Evolutionary conservation across 2,797 vertebrate species (phyloP).

Genomic region (Melanotaenia nigrans): DNA sequence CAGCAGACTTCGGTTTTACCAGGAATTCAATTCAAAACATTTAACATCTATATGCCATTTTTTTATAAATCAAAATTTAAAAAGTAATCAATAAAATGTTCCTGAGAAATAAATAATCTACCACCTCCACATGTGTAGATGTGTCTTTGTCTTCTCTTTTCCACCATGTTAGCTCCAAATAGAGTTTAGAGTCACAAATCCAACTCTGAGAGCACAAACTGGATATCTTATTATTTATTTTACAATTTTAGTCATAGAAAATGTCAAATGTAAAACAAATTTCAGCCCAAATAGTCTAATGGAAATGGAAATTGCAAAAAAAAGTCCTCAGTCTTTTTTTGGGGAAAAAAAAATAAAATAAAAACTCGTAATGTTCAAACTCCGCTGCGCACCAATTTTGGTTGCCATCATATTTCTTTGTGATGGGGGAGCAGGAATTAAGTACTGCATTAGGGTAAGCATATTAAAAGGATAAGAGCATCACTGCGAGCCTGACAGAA

Average conservation of each 20-base stretch:
- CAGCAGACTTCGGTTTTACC: no score
- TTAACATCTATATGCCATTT: neutral
- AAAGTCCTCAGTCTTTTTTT: constrained; percentile 48
- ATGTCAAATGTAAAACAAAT: constrained; percentile 63
- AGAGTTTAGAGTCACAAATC: constrained; percentile 44
- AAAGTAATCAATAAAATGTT: neutral
- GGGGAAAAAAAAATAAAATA: no score
- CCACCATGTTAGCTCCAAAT: constrained; percentile 13
- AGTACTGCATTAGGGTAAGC: constrained; percentile 70
- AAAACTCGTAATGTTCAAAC: constrained; percentile 56
- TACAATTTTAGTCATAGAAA: constrained; percentile 24
- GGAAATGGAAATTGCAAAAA: constrained; percentile 65
- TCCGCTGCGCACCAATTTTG: constrained; percentile 62
- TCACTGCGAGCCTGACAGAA: constrained; percentile 56
- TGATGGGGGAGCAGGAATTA: constrained; percentile 68
- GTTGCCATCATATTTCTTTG: constrained; percentile 71
- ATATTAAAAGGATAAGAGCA: constrained; percentile 77
- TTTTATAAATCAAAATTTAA: neutral
- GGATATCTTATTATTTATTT: constrained; percentile 26
- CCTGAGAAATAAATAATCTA: neutral
- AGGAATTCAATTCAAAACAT: no score
- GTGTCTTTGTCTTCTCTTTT: constrained; percentile 14
- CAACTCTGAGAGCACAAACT: constrained; percentile 37
- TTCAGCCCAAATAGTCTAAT: constrained; percentile 64
- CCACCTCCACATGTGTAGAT: constrained; percentile 40